Base-by-base conservation (phyloP, 2,797 vertebrate species). In the Lacerta agilis region DNA sequence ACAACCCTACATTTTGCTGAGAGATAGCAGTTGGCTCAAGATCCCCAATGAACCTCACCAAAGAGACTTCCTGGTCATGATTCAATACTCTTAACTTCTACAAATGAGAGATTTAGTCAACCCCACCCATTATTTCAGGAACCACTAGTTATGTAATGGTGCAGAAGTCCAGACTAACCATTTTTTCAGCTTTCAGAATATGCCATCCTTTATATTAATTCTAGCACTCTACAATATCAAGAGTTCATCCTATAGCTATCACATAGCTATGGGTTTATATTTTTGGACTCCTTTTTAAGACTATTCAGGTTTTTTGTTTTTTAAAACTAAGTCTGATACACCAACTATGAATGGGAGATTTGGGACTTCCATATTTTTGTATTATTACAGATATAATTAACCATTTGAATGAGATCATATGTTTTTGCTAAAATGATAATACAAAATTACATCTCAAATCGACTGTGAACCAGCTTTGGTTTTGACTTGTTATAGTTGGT, bases 401-500 rank as follows among this genome's bases (percentile, higher is more conserved):
- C 36, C 36, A 55, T 79, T 73, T 79, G 84, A 90, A 76, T 6
- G 11, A 85, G 78, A 88, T 38, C 38, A 33, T 77, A 86, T 79
- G 67, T 49, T 55, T 38, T 27, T 55, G 20, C 0, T 0, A 71
- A 86, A 72, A 11, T 3, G 9, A 58, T 36, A 67, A 79, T 79
- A 79, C 29, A n/a, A 85, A 55, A 36, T 96, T 95, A 98, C 71
- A 98, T 96, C 92, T 98, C 98, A 0, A 99, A 99, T 87, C 98
- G 97, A 88, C 98, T 99, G 94, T 98, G 98, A 61, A 99, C 96
- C 15, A 97, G 97, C 93, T 97, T 99, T 88, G 96, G 94, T 91
- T 98, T 98, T 94, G 98, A 94, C 94, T 98, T 98, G 97, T 99
- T 99, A 96, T 98, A 98, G 72, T 99, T 98, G 93, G 98, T 99